Percentiles rank a stretch among this genome's conserved stretches.
phyloP scores from a whole-genome alignment of 2,113 vertebrate genomes.

The Anolis carolinensis region DNA sequence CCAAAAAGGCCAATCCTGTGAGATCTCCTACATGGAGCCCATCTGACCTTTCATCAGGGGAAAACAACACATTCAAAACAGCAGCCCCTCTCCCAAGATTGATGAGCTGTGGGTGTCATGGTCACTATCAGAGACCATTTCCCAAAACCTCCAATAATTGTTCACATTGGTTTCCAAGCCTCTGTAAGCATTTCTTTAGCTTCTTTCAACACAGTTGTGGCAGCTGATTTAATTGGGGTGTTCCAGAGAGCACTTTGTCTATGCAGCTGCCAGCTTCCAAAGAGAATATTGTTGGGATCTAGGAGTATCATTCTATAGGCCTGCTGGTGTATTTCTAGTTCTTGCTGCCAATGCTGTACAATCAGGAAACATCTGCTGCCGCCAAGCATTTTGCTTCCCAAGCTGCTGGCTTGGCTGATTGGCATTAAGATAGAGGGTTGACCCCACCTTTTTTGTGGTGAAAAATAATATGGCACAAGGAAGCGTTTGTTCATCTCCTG shows the following conservation, averaged over 20 bases:
- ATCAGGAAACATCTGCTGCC: not conserved
- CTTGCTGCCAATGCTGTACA: not conserved
- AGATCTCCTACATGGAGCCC: not conserved
- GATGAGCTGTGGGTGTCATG: too few species aligned
- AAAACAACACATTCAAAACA: not conserved
- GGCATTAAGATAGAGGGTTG: not conserved
- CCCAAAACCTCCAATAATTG: not conserved
- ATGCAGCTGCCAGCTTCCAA: too few species aligned
- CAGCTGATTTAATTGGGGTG: not conserved
- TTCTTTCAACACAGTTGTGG: too few species aligned
- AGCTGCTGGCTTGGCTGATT: not conserved
- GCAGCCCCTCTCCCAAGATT: not conserved
- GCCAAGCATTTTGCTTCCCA: not conserved
- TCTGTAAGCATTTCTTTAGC: not conserved
- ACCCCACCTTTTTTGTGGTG: not conserved
- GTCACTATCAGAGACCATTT: not conserved
- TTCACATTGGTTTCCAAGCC: not conserved
- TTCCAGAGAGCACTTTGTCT: not conserved
- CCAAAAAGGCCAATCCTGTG: not conserved
- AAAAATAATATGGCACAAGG: too few species aligned
- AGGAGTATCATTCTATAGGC: not conserved
- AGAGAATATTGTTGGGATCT: too few species aligned
- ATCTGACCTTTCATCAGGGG: not conserved
- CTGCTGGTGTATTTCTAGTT: not conserved
- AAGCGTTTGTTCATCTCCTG: not conserved